A percentile compares a stretch with the other conserved stretches of the same genome.
Evolutionary conservation across 2,113 vertebrate species (phyloP).

Genomic region (Atrichornis clamosus): DNA sequence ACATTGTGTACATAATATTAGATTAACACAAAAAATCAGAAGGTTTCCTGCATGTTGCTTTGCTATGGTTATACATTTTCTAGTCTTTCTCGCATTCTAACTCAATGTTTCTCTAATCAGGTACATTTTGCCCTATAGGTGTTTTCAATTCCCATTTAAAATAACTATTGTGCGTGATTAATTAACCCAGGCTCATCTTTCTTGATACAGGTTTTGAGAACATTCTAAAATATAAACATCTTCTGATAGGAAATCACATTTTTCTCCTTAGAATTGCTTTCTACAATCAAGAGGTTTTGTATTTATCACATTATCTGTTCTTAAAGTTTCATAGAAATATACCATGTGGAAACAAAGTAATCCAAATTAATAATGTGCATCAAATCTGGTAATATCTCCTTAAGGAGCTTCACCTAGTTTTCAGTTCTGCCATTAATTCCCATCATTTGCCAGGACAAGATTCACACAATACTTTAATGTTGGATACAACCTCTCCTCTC

Average conservation of each 20-base stretch:
- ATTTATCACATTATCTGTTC: neutral
- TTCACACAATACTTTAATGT: neutral
- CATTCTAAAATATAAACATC: neutral
- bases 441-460: neutral
- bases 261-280: neutral
- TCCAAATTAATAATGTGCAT: accelerated
- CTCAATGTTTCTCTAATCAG: neutral
- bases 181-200: neutral
- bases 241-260: neutral
- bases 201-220: neutral
- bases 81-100: neutral
- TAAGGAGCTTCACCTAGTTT: neutral
- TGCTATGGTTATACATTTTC: neutral
- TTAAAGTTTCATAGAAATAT: neutral
- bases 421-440: neutral
- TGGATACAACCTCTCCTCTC: neutral
- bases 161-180: neutral
- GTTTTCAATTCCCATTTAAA: neutral
- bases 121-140: neutral
- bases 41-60: neutral
- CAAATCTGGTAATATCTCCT: neutral
- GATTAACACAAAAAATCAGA: neutral
- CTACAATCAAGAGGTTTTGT: neutral
- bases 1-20: neutral
- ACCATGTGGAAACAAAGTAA: neutral